Conservation (phyloP, 2,888 invertebrate genomes). For the Callinectes sapidus region DNA sequence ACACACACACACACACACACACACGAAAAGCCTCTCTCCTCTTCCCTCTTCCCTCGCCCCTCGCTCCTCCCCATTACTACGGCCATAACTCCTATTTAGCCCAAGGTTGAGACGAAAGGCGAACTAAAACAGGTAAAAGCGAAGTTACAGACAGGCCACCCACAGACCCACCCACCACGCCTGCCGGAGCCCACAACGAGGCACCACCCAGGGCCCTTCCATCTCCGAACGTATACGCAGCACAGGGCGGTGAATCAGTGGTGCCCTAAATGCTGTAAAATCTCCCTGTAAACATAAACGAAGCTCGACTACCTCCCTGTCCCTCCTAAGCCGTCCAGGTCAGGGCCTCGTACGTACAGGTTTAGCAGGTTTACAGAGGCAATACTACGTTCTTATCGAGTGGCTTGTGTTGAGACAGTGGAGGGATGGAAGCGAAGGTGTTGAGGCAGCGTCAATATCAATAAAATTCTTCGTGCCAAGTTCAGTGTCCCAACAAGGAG, state of each 20-base stretch:
- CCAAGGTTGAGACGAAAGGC: not conserved
- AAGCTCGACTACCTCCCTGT: not conserved
- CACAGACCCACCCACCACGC: not conserved
- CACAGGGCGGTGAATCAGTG: not conserved
- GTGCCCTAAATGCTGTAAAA: not conserved
- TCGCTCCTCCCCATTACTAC: not conserved
- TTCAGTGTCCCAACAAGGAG: not conserved
- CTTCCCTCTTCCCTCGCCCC: not conserved
- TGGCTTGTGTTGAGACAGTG: not conserved
- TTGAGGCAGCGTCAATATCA: not conserved
- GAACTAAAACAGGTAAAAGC: not conserved
- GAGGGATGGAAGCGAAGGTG: not conserved
- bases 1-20: constrained; percentile 20
- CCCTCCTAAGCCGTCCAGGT: not conserved
- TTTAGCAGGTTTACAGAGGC: not conserved
- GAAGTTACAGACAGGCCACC: not conserved
- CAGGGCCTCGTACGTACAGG: not conserved
- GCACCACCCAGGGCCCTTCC: not conserved
- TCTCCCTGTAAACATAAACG: not conserved
- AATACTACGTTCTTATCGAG: not conserved
- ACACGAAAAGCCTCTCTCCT: not conserved
- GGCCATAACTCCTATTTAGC: not conserved
- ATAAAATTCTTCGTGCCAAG: not conserved
- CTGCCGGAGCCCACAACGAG: not conserved
- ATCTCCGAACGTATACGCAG: not conserved